Conservation (phyloP, 2,888 invertebrate species). For the Sesamia inferens region DNA sequence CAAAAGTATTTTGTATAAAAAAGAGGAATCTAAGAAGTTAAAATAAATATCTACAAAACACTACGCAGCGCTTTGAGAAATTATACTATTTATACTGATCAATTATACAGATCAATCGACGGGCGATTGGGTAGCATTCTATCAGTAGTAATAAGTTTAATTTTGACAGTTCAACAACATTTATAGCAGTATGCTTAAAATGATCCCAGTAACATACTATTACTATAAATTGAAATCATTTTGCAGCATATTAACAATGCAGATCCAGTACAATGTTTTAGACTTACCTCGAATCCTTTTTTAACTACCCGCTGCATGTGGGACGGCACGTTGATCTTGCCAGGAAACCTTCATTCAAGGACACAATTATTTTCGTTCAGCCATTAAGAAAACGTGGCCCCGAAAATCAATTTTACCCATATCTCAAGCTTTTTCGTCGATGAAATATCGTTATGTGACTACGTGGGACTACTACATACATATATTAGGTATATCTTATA, state of each 20-base stretch:
- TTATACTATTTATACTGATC: background rate
- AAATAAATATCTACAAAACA: background rate
- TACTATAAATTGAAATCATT: too few relatives aligned
- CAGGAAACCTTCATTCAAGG: slow-evolving; percentile 78
- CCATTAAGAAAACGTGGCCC: background rate
- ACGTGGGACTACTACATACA: background rate
- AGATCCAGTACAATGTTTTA: background rate
- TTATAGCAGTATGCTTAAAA: too few relatives aligned
- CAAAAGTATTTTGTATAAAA: background rate
- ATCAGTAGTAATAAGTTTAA: too few relatives aligned
- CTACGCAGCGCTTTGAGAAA: background rate
- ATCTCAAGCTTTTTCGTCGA: background rate
- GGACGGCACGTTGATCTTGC: slow-evolving; percentile 74
- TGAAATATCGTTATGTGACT: background rate
- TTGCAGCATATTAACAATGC: too few relatives aligned
- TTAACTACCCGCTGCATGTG: slow-evolving; percentile 13
- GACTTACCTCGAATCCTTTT: slow-evolving; percentile 38
- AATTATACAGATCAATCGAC: too few relatives aligned
- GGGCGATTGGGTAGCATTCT: too few relatives aligned
- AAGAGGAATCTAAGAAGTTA: background rate
- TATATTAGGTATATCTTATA: too few relatives aligned
- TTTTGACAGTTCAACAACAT: too few relatives aligned
- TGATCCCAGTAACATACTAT: too few relatives aligned
- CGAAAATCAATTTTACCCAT: background rate
- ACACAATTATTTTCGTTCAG: background rate